Conservation (phyloP, 1,140 invertebrate genomes). For the Drosophila tani region DNA sequence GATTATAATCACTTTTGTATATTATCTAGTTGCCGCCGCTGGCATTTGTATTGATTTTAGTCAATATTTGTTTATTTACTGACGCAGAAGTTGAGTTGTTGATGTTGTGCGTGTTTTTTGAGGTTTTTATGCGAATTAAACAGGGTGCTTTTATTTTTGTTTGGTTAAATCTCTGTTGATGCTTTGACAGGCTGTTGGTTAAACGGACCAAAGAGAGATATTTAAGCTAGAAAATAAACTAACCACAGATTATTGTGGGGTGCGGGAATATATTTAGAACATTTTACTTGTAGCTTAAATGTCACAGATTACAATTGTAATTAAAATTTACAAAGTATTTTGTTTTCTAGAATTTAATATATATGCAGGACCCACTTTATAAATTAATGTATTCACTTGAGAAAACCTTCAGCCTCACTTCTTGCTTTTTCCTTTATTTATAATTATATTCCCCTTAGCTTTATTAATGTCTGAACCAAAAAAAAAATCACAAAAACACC, state of each 20-base stretch:
- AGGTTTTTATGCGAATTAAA: slow-evolving; percentile 39
- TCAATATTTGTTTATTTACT: slow-evolving; percentile 82
- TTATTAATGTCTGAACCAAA: neutral
- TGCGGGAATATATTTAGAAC: no score
- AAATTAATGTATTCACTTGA: no score
- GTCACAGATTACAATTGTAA: no score
- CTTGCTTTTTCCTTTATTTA: no score
- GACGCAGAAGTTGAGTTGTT: slow-evolving; percentile 62
- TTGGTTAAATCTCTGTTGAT: neutral
- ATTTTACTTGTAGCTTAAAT: no score
- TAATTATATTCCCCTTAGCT: neutral
- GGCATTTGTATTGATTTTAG: slow-evolving; percentile 72
- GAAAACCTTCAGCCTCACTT: no score
- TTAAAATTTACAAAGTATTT: no score
- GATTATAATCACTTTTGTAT: slow-evolving; percentile 56
- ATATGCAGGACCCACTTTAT: no score
- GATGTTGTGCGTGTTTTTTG: slow-evolving; percentile 48
- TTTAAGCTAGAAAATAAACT: no score
- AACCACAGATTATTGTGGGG: no score
- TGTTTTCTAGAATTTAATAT: no score
- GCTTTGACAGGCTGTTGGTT: neutral
- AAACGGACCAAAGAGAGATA: no score
- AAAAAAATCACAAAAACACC: slow-evolving; percentile 40
- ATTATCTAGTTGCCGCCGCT: slow-evolving; percentile 47
- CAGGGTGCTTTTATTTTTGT: slow-evolving; percentile 17